These are phyloP conservation scores for Grus americana DNA, from an alignment of 2,113 vertebrate species.

Conservation along the genomic window DNA sequence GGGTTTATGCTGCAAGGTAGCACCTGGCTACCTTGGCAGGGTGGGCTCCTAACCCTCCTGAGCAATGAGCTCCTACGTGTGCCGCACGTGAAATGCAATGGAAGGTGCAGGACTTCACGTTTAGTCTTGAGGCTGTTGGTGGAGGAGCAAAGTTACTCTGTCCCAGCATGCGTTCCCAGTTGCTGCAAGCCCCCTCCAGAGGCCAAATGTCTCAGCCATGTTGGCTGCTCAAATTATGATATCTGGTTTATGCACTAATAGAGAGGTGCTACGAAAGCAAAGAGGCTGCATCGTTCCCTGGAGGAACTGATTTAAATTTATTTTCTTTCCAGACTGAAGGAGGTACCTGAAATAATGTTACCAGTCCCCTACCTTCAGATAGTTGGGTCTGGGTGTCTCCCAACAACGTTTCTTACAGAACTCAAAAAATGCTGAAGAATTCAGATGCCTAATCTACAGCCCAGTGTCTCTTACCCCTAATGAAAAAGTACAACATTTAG, in stretches of 20 bases:
- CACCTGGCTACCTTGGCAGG: background rate
- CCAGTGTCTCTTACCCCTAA: background rate
- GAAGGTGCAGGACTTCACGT: background rate
- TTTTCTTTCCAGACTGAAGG: background rate
- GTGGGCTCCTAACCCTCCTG: background rate
- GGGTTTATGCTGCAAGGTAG: background rate
- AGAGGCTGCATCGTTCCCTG: background rate
- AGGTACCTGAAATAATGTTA: background rate
- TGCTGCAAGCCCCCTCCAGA: background rate
- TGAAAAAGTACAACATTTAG: background rate
- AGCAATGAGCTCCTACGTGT: accelerated
- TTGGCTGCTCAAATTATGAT: background rate
- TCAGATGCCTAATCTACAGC: background rate
- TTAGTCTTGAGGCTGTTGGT: background rate
- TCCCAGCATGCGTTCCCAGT: background rate
- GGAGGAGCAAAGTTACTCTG: background rate
- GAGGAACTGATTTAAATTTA: background rate
- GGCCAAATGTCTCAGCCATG: background rate
- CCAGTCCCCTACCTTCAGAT: background rate
- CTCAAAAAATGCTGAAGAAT: background rate
- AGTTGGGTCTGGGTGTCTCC: background rate
- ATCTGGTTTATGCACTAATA: background rate
- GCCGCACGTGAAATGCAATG: background rate
- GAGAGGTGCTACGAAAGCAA: background rate
- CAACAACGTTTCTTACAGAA: background rate